These are phyloP conservation scores for Hedya salicella DNA, from an alignment of 2,888 invertebrate species.

Conservation along the genomic window DNA sequence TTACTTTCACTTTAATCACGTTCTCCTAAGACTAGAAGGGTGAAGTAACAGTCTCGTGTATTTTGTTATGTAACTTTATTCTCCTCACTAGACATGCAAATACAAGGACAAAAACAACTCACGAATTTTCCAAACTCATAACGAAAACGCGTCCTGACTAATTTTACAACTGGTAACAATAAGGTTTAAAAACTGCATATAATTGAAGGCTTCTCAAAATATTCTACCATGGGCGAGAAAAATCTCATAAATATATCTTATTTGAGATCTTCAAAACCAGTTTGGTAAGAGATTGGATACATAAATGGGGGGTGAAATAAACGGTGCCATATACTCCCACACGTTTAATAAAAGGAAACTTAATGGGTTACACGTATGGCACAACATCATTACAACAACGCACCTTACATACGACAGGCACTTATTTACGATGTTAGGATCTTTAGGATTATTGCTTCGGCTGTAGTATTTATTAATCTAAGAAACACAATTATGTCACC, in stretches of 20 bases:
- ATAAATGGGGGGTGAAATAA: slow-evolving; percentile 41
- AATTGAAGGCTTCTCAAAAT: slow-evolving; percentile 42
- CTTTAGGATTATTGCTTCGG: slow-evolving; percentile 53
- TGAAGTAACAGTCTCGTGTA: slow-evolving; percentile 45
- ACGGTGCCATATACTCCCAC: slow-evolving; percentile 40
- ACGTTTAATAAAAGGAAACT: slow-evolving; percentile 45
- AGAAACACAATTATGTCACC: slow-evolving; percentile 35
- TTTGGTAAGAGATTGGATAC: slow-evolving; percentile 62
- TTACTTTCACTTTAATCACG: slow-evolving; percentile 43
- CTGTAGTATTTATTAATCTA: slow-evolving; percentile 35
- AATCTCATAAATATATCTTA: slow-evolving; percentile 39
- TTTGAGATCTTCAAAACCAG: slow-evolving; percentile 59
- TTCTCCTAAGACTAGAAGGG: slow-evolving; percentile 33
- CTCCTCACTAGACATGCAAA: slow-evolving; percentile 81
- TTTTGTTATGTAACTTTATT: slow-evolving; percentile 78
- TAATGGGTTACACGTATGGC: slow-evolving; percentile 58
- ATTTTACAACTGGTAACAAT: slow-evolving; percentile 70
- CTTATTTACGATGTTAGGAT: slow-evolving; percentile 59
- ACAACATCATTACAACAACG: slow-evolving; percentile 58
- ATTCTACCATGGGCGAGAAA: slow-evolving; percentile 19
- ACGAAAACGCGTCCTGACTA: slow-evolving; percentile 66
- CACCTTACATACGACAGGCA: slow-evolving; percentile 69
- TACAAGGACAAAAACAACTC: slow-evolving; percentile 73
- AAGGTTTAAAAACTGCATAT: slow-evolving; percentile 60
- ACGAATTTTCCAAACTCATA: slow-evolving; percentile 62